Conservation (phyloP, 2,113 vertebrate species). For the Parus major region DNA sequence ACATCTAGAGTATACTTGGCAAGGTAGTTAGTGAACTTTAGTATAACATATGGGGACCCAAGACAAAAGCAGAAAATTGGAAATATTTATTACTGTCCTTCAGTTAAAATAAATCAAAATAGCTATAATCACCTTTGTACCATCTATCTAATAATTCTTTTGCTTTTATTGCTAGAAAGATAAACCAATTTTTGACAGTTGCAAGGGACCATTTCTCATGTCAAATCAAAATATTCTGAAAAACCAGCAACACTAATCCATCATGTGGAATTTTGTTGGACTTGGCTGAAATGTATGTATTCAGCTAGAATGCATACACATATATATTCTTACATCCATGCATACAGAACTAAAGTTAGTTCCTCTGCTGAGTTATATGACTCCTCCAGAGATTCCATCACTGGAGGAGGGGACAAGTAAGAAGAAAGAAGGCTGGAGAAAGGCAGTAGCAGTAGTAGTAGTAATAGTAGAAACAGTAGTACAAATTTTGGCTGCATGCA, state of each 20-base stretch:
- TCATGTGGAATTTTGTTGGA: background rate
- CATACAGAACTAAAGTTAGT: background rate
- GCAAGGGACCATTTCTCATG: background rate
- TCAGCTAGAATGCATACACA: background rate
- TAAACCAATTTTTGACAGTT: background rate
- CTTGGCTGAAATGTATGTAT: background rate
- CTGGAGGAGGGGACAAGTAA: background rate
- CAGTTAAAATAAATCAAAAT: background rate
- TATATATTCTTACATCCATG: background rate
- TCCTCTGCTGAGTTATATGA: background rate
- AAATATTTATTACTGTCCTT: constrained; percentile 13
- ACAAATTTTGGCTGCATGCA: background rate
- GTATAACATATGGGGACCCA: background rate
- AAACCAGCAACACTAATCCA: background rate
- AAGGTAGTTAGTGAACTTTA: background rate
- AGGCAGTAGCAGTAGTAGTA: background rate
- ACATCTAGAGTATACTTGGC: background rate
- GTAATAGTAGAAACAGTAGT: background rate
- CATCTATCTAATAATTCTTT: background rate
- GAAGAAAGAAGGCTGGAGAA: background rate
- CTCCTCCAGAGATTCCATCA: background rate
- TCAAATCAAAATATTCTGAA: background rate
- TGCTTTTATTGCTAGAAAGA: background rate
- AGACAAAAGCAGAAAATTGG: background rate
- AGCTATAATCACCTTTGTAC: background rate